Base-by-base conservation (phyloP, 2,113 vertebrate genomes). In the Parotia lawesii region DNA sequence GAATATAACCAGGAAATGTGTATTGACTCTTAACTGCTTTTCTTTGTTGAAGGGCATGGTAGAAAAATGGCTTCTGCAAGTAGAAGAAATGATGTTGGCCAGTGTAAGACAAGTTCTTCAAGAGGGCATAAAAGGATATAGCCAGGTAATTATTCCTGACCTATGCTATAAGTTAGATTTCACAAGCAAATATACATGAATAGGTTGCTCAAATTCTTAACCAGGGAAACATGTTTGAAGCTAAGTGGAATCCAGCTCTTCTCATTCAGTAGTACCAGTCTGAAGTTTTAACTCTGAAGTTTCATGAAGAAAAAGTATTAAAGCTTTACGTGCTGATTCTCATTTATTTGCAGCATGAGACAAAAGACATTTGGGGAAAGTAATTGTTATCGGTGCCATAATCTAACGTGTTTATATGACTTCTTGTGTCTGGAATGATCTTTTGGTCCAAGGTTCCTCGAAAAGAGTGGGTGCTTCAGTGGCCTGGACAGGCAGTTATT, bases 401-500 rank as follows among this genome's bases (percentile, higher is more conserved):
- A 61, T 78, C 22, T 42, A 24, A 19, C 65, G 14, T 83, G 8
- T 69, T 84, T 64, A 9, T 44, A 25, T 53, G 20, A 47, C 27
- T 72, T 88, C 37, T 27, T 72, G 15, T 84, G 6, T 80, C 67
- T 96, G 90, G 65, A 90, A 78, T 56, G 64, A 38, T 79, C 71
- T 90, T 84, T 90, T 69, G 92, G 61, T 96, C 84, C 58, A 92
- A 99, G 99, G 94, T 99, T 80, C 98, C 98, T 66, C 97, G 98
- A 56, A 98, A 98, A 53, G 86, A 96, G 1, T 99, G 99, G 99
- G 99, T 99, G 20, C 97, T 99, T 85, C 97, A 98, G 95, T 99
- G 99, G 99, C 98, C 99, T 40, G 99, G 99, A 29, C 99, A 99
- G 95, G 98, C 99, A 22, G 98, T 99, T 20, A 98, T 99, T 94